Conservation (phyloP, 2,113 vertebrate species). For the Colius striatus region DNA sequence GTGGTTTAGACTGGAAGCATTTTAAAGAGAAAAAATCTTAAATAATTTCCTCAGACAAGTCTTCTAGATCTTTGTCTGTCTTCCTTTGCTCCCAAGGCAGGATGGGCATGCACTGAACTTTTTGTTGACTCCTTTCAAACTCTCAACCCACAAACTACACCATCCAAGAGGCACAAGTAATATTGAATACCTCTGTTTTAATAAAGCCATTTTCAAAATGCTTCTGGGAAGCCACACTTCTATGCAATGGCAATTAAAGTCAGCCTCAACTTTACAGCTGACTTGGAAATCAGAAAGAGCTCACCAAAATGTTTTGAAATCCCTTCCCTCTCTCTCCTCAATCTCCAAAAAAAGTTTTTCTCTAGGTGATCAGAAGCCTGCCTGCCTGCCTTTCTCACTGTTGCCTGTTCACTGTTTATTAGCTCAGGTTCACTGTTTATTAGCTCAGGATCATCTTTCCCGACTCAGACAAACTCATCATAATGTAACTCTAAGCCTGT, state of each 20-base stretch:
- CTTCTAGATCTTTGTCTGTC: background rate
- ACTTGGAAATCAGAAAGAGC: background rate
- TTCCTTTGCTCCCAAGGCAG: conserved; percentile 11
- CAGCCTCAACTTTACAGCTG: background rate
- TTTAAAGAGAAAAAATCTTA: conserved; percentile 51
- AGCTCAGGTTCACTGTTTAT: background rate
- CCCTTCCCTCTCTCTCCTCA: background rate
- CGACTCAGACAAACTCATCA: background rate
- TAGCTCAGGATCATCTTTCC: background rate
- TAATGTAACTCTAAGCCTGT: background rate
- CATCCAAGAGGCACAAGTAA: background rate
- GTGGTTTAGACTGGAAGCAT: conserved; percentile 59
- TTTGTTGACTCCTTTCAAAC: conserved; percentile 23
- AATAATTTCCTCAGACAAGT: conserved; percentile 48
- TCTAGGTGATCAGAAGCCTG: background rate
- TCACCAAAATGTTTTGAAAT: background rate
- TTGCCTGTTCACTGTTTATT: background rate
- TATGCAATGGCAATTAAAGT: background rate
- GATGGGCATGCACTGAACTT: background rate
- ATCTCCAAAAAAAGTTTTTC: background rate
- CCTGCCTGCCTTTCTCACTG: background rate
- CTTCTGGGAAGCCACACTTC: background rate
- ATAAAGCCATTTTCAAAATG: background rate
- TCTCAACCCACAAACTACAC: background rate
- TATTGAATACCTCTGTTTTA: background rate